These are phyloP conservation scores for Rhinichthys osculus DNA, from an alignment of 2,797 vertebrate species.

Conservation along the genomic window DNA sequence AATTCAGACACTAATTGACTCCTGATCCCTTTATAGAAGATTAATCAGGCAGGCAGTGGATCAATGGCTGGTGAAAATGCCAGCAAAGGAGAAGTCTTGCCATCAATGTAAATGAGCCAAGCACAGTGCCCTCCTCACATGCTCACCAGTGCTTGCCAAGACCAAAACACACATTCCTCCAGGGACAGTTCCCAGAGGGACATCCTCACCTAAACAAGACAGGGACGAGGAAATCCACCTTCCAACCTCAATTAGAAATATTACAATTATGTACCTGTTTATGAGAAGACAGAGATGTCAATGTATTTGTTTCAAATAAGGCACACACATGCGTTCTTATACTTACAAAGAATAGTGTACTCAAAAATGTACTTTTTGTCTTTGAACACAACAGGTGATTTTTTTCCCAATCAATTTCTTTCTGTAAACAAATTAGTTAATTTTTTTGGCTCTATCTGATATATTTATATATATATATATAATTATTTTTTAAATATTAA, in stretches of 20 bases:
- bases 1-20: conserved; percentile 62
- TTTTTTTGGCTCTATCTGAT: not conserved
- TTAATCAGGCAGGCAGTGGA: conserved; percentile 62
- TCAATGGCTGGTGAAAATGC: conserved; percentile 62
- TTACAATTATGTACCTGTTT: conserved; percentile 22
- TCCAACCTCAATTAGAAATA: conserved; percentile 36
- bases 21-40: conserved; percentile 62
- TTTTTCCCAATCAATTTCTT: not conserved
- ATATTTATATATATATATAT: not conserved
- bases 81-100: conserved; percentile 51
- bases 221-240: conserved; percentile 14
- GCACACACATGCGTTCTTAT: not conserved
- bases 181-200: conserved; percentile 25
- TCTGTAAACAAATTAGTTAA: not conserved
- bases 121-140: conserved; percentile 39
- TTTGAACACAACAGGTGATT: not conserved
- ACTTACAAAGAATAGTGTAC: not conserved
- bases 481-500: too few relatives aligned
- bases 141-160: conserved; percentile 32
- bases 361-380: not conserved
- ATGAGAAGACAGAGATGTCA: conserved; percentile 21
- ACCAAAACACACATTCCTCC: conserved; percentile 19
- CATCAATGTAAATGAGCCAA: conserved; percentile 60
- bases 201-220: conserved; percentile 23
- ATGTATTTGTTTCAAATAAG: not conserved